A percentile compares a stretch with the other conserved stretches of the same genome.
These are phyloP conservation scores for Oscheius onirici DNA, from an alignment of 2,888 invertebrate species.

Conservation along the genomic window DNA sequence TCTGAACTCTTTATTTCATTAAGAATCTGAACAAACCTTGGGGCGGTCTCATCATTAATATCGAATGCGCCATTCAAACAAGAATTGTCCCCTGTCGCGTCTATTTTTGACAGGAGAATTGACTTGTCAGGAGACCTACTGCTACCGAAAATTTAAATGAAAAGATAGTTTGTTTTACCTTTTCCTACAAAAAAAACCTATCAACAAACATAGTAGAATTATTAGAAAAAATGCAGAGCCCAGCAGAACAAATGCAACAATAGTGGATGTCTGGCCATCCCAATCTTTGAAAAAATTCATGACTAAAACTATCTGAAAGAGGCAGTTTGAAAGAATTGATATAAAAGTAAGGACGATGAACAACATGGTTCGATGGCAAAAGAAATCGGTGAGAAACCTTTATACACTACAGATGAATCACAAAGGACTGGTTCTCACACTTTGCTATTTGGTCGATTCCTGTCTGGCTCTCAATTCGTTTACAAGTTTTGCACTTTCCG, in stretches of 20 bases:
- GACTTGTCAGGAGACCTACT: constrained; percentile 12
- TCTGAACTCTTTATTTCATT: too few species aligned
- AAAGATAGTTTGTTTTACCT: constrained; percentile 5
- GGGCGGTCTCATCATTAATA: constrained; percentile 41
- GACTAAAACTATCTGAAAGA: neutral
- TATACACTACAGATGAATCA: neutral
- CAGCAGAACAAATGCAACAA: constrained; percentile 36
- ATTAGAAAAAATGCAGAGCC: constrained; percentile 38
- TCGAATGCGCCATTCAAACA: constrained; percentile 46
- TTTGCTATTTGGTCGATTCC: constrained; percentile 8
- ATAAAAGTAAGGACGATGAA: neutral
- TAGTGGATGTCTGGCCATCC: neutral
- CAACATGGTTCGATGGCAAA: too few species aligned
- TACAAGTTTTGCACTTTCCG: constrained; percentile 40
- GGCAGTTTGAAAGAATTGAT: neutral
- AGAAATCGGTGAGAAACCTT: neutral
- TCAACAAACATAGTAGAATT: constrained; percentile 37
- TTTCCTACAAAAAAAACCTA: constrained; percentile 37
- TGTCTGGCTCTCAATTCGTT: constrained; percentile 29
- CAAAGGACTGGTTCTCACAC: neutral
- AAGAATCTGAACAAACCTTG: constrained; percentile 23
- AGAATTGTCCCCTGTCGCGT: neutral
- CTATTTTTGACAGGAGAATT: neutral
- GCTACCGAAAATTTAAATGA: neutral
- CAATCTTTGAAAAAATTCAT: constrained; percentile 9